phyloP scores from a whole-genome alignment of 53 echinoderm and acorn worm species.

The Holothuria leucospilota region DNA sequence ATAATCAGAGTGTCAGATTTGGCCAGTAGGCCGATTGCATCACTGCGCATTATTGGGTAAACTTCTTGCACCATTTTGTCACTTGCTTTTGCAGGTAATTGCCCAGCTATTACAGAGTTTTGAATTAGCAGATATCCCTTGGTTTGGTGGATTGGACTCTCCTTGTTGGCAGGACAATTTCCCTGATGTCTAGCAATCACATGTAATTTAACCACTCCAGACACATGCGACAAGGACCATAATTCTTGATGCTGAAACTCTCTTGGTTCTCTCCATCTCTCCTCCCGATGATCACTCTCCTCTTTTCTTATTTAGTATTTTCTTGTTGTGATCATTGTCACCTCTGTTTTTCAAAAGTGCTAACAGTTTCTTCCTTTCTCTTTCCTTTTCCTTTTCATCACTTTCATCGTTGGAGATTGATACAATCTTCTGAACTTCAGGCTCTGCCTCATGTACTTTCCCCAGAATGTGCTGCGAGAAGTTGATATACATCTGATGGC shows the following conservation, averaged over 20 bases:
- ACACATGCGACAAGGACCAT: conserved; percentile 67
- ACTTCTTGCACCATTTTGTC: conserved; percentile 46
- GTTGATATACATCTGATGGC: conserved; percentile 34
- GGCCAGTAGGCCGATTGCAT: conserved; percentile 47
- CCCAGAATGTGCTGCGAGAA: conserved; percentile 49
- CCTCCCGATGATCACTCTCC: conserved; percentile 42
- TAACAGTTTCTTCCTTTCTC: conserved; percentile 40
- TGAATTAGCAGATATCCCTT: conserved; percentile 53
- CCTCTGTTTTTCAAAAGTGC: conserved; percentile 47
- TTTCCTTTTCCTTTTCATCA: not conserved
- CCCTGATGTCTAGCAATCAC: conserved; percentile 50
- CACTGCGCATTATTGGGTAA: conserved; percentile 45
- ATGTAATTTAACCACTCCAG: conserved; percentile 61
- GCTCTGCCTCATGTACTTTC: conserved; percentile 15
- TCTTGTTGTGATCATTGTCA: conserved; percentile 50
- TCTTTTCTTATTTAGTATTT: conserved; percentile 56
- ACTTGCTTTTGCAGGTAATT: conserved; percentile 38
- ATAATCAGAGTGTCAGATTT: conserved; percentile 43
- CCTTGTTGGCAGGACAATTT: conserved; percentile 29
- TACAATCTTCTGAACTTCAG: conserved; percentile 45
- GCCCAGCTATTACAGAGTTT: conserved; percentile 50
- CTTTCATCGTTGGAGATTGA: too few relatives aligned
- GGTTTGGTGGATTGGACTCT: not conserved
- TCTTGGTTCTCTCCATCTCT: not conserved
- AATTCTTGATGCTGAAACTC: conserved; percentile 11